Conservation (phyloP, 2,797 vertebrate genomes). For the Meda fulgida region DNA sequence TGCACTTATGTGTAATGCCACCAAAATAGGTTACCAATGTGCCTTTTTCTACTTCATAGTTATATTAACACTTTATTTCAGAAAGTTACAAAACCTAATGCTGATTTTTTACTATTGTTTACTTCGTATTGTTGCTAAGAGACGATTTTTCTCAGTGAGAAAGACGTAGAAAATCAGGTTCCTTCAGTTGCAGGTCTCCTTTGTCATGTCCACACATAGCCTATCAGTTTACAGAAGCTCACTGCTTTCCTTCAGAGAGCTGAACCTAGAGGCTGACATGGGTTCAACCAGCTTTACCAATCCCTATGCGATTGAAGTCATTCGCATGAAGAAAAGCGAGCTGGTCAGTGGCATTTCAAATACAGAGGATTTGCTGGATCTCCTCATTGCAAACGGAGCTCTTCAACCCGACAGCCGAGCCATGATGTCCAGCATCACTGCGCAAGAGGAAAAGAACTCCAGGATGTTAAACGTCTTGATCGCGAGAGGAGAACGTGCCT, state of each 20-base stretch:
- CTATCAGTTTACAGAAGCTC: neutral
- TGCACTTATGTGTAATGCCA: neutral
- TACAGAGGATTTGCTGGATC: slow-evolving; percentile 77
- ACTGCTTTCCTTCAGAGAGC: neutral
- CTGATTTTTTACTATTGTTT: slow-evolving; percentile 9
- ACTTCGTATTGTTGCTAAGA: slow-evolving; percentile 67
- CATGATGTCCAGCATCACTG: slow-evolving; percentile 74
- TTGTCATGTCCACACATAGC: neutral
- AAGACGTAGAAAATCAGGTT: slow-evolving; percentile 3
- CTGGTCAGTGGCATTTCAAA: slow-evolving; percentile 76
- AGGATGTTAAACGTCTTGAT: slow-evolving; percentile 77
- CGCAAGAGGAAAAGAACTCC: slow-evolving; percentile 76
- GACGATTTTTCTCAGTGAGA: slow-evolving; percentile 58
- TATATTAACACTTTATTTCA: neutral
- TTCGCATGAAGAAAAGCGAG: slow-evolving; percentile 77
- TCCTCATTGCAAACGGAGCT: slow-evolving; percentile 75
- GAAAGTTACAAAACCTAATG: neutral
- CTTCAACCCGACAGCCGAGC: slow-evolving; percentile 76
- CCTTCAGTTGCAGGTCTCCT: neutral
- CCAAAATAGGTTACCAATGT: neutral
- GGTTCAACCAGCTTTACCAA: slow-evolving; percentile 72
- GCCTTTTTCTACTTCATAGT: neutral
- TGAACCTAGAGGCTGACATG: slow-evolving; percentile 32
- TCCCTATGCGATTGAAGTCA: slow-evolving; percentile 77
- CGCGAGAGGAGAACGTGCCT: slow-evolving; percentile 82